Evolutionary conservation across 2,888 invertebrate genomes (phyloP).

Genomic region (Mycogona germanica): DNA sequence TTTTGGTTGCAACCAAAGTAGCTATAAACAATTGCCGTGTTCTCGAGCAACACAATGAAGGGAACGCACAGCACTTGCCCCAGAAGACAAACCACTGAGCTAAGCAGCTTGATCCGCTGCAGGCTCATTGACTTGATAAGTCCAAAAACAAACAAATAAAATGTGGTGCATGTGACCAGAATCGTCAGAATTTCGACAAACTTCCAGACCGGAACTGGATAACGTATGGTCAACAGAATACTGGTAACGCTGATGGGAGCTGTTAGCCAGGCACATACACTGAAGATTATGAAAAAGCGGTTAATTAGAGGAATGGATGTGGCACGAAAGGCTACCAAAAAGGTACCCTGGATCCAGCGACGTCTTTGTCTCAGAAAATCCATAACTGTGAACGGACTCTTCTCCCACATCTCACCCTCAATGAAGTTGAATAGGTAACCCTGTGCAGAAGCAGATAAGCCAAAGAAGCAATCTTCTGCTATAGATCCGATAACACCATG

Average conservation of each 20-base stretch:
- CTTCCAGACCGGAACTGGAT: conserved; percentile 59
- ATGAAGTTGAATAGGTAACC: conserved; percentile 91
- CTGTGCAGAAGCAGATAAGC: conserved; percentile 83
- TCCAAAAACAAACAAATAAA: conserved; percentile 96
- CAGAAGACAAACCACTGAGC: conserved; percentile 63
- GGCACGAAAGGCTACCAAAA: conserved; percentile 38
- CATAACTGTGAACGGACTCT: conserved; percentile 87
- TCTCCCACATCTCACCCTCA: conserved; percentile 98
- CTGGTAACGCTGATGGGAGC: conserved; percentile 86
- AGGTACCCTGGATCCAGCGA: conserved; percentile 63
- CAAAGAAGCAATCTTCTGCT: conserved; percentile 96
- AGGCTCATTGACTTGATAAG: conserved; percentile 92
- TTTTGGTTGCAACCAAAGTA: conserved; percentile 88
- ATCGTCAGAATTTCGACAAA: conserved; percentile 74
- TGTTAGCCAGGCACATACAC: conserved; percentile 93
- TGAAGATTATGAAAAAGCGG: conserved; percentile 68
- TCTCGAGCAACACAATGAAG: conserved; percentile 86
- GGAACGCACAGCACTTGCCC: conserved; percentile 86
- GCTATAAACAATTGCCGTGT: conserved; percentile 89
- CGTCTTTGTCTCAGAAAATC: conserved; percentile 94
- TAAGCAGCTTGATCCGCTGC: conserved; percentile 65
- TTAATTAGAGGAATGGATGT: conserved; percentile 62
- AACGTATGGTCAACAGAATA: conserved; percentile 65
- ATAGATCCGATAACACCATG: conserved; percentile 93
- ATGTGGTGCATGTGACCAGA: conserved; percentile 84